Conservation (phyloP, 2,113 vertebrate species). For the Machaerirhynchus nigripectus region DNA sequence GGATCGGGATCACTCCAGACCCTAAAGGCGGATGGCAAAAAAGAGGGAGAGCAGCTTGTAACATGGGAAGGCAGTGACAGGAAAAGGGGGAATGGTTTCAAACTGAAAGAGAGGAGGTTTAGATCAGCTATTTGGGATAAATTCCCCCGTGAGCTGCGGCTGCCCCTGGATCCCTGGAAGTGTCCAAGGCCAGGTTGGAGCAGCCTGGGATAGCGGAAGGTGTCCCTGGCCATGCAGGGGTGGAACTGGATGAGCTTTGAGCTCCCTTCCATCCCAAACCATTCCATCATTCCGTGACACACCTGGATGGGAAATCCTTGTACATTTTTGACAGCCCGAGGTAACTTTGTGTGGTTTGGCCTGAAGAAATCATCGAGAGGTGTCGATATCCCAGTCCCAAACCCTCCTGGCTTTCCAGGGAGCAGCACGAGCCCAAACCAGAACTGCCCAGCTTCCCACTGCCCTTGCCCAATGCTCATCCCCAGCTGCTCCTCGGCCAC, state of each 20-base stretch:
- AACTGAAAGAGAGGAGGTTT: neutral
- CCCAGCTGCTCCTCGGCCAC: neutral
- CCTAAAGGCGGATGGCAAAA: neutral
- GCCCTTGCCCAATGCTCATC: fast-evolving
- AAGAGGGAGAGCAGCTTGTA: neutral
- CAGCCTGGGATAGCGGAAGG: neutral
- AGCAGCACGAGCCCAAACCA: fast-evolving
- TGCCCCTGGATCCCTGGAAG: neutral
- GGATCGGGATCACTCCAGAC: neutral
- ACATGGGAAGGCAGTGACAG: fast-evolving
- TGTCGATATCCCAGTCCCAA: fast-evolving
- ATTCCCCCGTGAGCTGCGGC: fast-evolving
- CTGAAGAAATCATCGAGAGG: fast-evolving
- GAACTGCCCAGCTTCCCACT: fast-evolving
- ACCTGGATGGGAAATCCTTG: fast-evolving
- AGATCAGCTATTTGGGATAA: neutral
- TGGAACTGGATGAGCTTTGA: neutral
- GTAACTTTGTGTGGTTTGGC: fast-evolving
- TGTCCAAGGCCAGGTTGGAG: neutral
- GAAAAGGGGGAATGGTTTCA: neutral
- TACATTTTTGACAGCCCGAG: fast-evolving
- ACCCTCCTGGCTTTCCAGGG: too few species aligned
- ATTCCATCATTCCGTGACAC: neutral
- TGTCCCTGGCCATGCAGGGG: neutral
- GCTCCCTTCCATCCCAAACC: neutral